phyloP scores from a whole-genome alignment of 2,113 vertebrate genomes.

The Grammomys surdaster region DNA sequence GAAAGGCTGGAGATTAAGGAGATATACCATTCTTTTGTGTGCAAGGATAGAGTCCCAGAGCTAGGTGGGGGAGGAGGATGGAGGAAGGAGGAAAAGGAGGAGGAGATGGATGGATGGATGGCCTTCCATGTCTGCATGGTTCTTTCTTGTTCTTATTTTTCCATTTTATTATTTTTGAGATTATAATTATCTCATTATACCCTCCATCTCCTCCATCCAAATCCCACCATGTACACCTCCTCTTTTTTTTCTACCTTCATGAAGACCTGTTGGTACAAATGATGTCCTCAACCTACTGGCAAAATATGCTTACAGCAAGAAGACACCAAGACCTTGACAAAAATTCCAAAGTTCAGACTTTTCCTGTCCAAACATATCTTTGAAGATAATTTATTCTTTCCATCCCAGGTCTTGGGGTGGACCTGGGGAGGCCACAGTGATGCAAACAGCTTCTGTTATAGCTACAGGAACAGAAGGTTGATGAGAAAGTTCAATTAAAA shows the following conservation, averaged over 20 bases:
- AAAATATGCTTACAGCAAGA: constrained; percentile 19
- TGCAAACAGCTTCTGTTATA: constrained; percentile 23
- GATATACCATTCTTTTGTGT: not conserved
- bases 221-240: not conserved
- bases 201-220: not conserved
- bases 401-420: constrained; percentile 34
- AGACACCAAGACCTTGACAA: constrained; percentile 22
- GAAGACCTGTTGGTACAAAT: not conserved
- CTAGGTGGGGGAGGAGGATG: no score
- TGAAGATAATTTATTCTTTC: constrained; percentile 70
- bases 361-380: constrained; percentile 49
- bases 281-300: not conserved
- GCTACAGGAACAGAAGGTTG: constrained; percentile 69
- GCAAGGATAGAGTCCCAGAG: not conserved
- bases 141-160: constrained; percentile 8
- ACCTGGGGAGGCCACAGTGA: constrained; percentile 43
- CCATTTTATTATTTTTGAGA: not conserved
- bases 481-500: constrained; percentile 83
- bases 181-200: not conserved
- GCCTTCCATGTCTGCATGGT: not conserved
- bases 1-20: not conserved
- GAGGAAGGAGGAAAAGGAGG: not conserved
- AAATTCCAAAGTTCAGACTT: constrained; percentile 43
- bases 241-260: not conserved
- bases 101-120: no score